Conservation (phyloP, 2,888 invertebrate species). For the Pollenia labialis region DNA sequence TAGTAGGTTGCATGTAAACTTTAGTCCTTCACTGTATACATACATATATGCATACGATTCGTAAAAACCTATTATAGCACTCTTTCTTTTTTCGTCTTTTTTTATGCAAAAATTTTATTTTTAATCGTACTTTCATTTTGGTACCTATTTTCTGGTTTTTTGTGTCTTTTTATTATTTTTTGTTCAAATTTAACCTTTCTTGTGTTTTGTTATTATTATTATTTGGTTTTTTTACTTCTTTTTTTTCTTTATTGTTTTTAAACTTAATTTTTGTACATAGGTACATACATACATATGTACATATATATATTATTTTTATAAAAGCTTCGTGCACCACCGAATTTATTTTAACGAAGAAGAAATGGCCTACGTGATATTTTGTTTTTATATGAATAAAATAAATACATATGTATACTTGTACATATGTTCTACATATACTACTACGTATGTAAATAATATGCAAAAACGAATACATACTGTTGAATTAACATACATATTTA, state of each 20-base stretch:
- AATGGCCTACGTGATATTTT: conserved; percentile 78
- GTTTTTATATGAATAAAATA: conserved; percentile 28
- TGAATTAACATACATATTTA: background rate
- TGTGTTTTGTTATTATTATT: conserved; percentile 26
- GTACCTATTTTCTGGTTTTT: background rate
- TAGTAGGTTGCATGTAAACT: too few relatives aligned
- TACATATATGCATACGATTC: too few relatives aligned
- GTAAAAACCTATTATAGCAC: too few relatives aligned
- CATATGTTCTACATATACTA: conserved; percentile 8
- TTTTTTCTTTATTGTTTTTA: background rate
- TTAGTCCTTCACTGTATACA: too few relatives aligned
- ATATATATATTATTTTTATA: background rate
- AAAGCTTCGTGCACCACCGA: too few relatives aligned
- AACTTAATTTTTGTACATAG: background rate
- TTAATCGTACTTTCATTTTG: too few relatives aligned
- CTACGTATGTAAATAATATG: background rate
- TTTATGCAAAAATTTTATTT: too few relatives aligned
- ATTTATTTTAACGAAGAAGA: conserved; percentile 67
- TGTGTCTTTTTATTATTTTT: conserved; percentile 33
- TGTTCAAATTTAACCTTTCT: background rate
- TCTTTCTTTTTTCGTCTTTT: too few relatives aligned
- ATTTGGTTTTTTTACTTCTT: conserved; percentile 4
- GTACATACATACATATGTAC: background rate
- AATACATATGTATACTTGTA: background rate
- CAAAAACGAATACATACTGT: background rate